Conservation (phyloP, 2,888 invertebrate genomes). For the Morpho deidamia region DNA sequence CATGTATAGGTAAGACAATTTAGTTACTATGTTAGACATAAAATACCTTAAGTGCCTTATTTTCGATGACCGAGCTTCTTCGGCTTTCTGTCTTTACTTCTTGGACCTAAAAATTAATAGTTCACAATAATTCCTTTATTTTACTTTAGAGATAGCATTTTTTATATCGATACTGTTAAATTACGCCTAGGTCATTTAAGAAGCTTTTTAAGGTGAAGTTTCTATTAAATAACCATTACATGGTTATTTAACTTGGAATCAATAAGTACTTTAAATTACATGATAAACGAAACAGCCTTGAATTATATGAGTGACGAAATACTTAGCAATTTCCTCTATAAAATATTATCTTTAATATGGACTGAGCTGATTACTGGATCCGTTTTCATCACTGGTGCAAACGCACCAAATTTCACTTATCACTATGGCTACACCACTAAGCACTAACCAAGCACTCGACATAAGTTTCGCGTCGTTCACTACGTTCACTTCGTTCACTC, state of each 20-base stretch:
- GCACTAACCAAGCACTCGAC: conserved; percentile 22
- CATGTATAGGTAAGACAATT: no score
- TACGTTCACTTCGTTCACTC: conserved; percentile 6
- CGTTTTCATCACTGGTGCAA: neutral
- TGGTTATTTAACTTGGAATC: no score
- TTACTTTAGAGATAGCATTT: no score
- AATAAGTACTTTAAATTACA: no score
- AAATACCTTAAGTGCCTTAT: conserved; percentile 60
- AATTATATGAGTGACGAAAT: neutral
- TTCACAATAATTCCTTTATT: neutral
- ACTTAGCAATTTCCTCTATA: neutral
- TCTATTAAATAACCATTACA: no score
- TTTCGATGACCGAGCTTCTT: conserved; percentile 61
- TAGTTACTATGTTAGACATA: neutral
- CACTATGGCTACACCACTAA: conserved; percentile 26
- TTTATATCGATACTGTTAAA: no score
- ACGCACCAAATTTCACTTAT: conserved; percentile 6
- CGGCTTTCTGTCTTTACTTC: conserved; percentile 59
- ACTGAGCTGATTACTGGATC: neutral
- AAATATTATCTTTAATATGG: neutral
- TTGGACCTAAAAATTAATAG: conserved; percentile 38
- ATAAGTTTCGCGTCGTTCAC: conserved; percentile 16
- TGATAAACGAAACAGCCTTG: no score
- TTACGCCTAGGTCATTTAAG: no score
- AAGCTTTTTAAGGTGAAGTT: no score